A percentile compares a stretch with the other conserved stretches of the same genome.
Conservation (phyloP, 2,888 invertebrate genomes). For the Dicranocentrus wangi region DNA sequence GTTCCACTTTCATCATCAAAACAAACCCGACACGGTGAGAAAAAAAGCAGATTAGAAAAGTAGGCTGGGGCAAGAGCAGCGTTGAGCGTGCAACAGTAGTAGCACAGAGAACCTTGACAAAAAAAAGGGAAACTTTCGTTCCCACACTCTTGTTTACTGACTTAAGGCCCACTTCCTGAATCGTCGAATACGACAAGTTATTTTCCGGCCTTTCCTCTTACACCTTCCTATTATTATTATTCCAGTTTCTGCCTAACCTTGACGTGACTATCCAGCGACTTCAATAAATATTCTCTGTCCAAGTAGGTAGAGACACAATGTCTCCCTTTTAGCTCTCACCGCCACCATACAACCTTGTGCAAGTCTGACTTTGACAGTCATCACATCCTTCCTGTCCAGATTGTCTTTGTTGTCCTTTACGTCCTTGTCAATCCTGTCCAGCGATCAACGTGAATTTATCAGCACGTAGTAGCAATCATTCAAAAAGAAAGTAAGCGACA, state of each 20-base stretch:
- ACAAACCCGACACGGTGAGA: slow-evolving; percentile 57
- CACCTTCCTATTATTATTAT: slow-evolving; percentile 20
- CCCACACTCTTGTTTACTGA: slow-evolving; percentile 34
- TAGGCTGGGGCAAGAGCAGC: slow-evolving; percentile 60
- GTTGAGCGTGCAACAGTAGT: slow-evolving; percentile 59
- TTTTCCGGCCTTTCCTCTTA: slow-evolving; percentile 44
- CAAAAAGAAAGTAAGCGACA: too few species aligned
- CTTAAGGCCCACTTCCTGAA: slow-evolving; percentile 45
- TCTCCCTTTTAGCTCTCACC: neutral
- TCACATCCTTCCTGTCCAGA: neutral
- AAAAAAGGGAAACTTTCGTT: slow-evolving; percentile 32
- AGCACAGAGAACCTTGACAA: slow-evolving; percentile 55
- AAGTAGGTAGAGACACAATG: neutral
- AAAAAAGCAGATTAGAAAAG: slow-evolving; percentile 58
- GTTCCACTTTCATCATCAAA: slow-evolving; percentile 64
- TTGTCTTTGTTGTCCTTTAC: neutral
- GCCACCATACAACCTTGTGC: neutral
- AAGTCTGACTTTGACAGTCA: neutral
- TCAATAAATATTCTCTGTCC: neutral
- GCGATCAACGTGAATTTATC: too few species aligned
- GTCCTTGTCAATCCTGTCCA: neutral
- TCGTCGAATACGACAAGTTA: slow-evolving; percentile 38
- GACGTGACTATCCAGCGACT: neutral
- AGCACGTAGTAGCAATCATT: too few species aligned
- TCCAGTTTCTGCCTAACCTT: slow-evolving; percentile 5